phyloP scores from a whole-genome alignment of 2,113 vertebrate genomes.

The Rhineura floridana region DNA sequence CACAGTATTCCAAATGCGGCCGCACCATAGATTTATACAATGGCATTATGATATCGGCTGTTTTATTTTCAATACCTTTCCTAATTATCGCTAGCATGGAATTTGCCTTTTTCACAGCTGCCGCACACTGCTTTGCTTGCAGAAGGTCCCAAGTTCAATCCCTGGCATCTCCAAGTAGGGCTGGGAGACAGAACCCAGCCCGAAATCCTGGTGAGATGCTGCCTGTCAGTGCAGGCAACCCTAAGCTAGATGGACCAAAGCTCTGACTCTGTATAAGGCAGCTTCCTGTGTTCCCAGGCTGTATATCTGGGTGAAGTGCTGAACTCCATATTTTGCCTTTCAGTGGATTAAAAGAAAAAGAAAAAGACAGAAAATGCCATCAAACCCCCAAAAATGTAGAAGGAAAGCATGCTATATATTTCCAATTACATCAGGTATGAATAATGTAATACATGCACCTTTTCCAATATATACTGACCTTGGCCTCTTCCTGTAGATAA shows the following conservation, averaged over 20 bases:
- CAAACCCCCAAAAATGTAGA: not conserved
- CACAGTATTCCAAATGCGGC: too few species aligned
- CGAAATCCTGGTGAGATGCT: not conserved
- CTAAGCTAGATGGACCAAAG: not conserved
- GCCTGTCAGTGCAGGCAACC: not conserved
- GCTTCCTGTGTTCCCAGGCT: too few species aligned
- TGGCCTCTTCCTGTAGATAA: conserved; percentile 69
- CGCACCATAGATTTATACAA: too few species aligned
- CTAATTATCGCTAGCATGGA: too few species aligned
- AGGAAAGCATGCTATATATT: not conserved
- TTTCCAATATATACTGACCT: conserved; percentile 63
- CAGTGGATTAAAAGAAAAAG: not conserved
- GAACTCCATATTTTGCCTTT: not conserved
- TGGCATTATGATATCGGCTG: too few species aligned
- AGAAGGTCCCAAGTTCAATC: not conserved
- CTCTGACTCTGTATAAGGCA: too few species aligned
- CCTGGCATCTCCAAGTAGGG: not conserved
- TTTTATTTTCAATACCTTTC: too few species aligned
- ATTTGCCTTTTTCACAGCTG: too few species aligned
- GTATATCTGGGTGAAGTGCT: not conserved
- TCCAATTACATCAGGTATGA: conserved; percentile 34
- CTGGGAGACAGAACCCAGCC: not conserved
- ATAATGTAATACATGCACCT: conserved; percentile 17
- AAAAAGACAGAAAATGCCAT: not conserved
- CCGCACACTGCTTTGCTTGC: too few species aligned